phyloP scores from a whole-genome alignment of 2,113 vertebrate genomes.

The Mohoua ochrocephala region DNA sequence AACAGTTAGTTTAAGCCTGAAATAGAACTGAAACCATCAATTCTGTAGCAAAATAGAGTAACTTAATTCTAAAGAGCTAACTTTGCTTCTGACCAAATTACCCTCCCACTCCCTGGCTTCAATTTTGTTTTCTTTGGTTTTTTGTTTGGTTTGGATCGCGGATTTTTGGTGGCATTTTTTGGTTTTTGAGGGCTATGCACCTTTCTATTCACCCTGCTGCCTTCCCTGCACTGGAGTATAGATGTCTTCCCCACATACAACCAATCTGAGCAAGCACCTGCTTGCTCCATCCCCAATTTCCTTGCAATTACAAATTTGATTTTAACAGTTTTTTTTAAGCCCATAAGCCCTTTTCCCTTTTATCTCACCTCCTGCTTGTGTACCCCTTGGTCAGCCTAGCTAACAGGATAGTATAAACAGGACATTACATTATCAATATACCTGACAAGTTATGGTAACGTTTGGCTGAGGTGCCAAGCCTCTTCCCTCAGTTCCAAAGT shows the following conservation, averaged over 20 bases:
- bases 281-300: neutral
- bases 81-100: neutral
- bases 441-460: constrained; percentile 70
- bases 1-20: neutral
- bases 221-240: neutral
- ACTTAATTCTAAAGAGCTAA: neutral
- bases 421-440: neutral
- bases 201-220: neutral
- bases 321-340: neutral
- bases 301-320: neutral
- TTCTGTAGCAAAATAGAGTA: neutral
- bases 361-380: neutral
- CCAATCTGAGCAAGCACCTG: neutral
- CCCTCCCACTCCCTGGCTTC: neutral
- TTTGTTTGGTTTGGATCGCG: neutral
- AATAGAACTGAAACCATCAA: neutral
- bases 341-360: neutral
- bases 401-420: neutral
- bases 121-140: neutral
- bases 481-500: constrained; percentile 54
- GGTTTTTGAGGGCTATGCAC: neutral
- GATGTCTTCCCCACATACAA: neutral
- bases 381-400: neutral
- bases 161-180: neutral
- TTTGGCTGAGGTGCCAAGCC: constrained; percentile 53